phyloP scores from a whole-genome alignment of 2,888 invertebrate species.

The Omphaloscelis lunosa region DNA sequence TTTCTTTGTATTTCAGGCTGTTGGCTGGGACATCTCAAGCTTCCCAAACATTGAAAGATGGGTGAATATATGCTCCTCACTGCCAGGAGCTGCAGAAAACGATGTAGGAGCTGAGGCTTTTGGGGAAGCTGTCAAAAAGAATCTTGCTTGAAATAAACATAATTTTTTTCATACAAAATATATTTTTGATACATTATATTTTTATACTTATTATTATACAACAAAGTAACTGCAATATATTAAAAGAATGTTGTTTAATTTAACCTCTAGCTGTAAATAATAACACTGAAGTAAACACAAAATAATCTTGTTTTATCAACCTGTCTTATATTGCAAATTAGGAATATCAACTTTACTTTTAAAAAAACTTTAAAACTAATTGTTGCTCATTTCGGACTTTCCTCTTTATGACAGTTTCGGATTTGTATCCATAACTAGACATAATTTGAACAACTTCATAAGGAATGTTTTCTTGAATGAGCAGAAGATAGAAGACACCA shows the following conservation, averaged over 20 bases:
- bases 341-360: slow-evolving; percentile 67
- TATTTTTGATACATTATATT: slow-evolving; percentile 63
- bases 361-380: slow-evolving; percentile 93
- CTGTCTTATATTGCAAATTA: slow-evolving; percentile 25
- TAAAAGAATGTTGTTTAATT: slow-evolving; percentile 35
- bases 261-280: slow-evolving; percentile 24
- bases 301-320: slow-evolving; percentile 3
- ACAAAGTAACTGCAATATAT: slow-evolving; percentile 41
- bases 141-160: slow-evolving; percentile 76
- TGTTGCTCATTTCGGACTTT: slow-evolving; percentile 97
- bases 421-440: slow-evolving; percentile 89
- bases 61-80: slow-evolving; percentile 89
- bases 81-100: slow-evolving; percentile 91
- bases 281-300: slow-evolving; percentile 13
- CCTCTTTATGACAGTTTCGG: slow-evolving; percentile 92
- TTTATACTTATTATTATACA: slow-evolving; percentile 57
- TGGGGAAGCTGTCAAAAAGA: slow-evolving; percentile 90
- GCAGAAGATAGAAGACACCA: slow-evolving; percentile 96
- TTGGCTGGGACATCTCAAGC: slow-evolving; percentile 90
- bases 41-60: slow-evolving; percentile 91
- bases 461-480: slow-evolving; percentile 97
- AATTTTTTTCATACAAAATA: slow-evolving; percentile 61
- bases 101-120: slow-evolving; percentile 90
- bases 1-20: slow-evolving; percentile 82
- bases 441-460: slow-evolving; percentile 92